Evolutionary conservation across 2,797 vertebrate genomes (phyloP), one percentile per base, ranked within the genome.

Genomic region (Phataginus tetradactyla): DNA sequence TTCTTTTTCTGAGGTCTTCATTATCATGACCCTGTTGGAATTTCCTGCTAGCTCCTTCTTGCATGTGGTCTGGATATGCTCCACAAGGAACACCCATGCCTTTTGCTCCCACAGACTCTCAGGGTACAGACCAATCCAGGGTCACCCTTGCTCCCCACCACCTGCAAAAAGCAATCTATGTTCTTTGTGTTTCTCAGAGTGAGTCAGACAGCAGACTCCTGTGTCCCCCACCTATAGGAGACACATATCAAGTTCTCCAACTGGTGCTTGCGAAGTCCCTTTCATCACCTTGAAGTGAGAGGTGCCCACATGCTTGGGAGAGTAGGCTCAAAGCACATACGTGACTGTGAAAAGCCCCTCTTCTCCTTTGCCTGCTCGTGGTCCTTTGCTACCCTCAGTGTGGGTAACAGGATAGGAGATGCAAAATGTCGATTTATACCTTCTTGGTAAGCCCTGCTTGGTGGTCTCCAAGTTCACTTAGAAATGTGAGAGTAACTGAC

Each of bases 341-440:
- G 14, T 17, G 21, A 5, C 25, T 81, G 29, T 27, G 45, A 21
- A 45, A 61, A 78, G 7, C 69, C 10, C 7, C 3, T 25, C 2
- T 29, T 25, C 20, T 11, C 42, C 3, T 2, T 23, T 51, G 25
- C 1, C 37, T 55, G 14, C 14, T 69, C 4, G 0, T 21, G 14
- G 57, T 23, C n/a, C 34, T 77, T 59, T 90, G 55, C 17, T 14
- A 61, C 9, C 37, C 20, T 88, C 0, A 0, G 5, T 77, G 18
- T 89, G 55, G 49, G 2, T 11, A 2, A 89, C 15, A n/a, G 21
- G 5, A 3, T 4, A 55, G 29, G 17, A 14, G 20, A 34, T 9
- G 45, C 18, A 17, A 72, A 53, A 20, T 39, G 2, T 57, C 51
- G 4, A 13, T 53, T 64, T 71, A 7, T 2, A 29, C 2, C 25